phyloP scores from a whole-genome alignment of 2,113 vertebrate species.

The Platysternon megacephalum region DNA sequence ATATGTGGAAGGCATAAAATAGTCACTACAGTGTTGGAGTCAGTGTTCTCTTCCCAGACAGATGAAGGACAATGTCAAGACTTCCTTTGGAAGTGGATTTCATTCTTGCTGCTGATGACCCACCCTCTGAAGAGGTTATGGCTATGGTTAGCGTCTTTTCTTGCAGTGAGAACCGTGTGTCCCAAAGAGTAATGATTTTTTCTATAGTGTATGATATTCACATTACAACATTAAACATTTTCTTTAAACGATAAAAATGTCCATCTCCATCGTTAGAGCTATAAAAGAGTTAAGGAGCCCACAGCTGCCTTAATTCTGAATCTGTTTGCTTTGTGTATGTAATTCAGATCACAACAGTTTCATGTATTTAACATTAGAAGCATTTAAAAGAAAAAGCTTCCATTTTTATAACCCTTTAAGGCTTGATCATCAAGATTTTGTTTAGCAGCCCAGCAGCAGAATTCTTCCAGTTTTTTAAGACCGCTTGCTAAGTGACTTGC shows the following conservation, averaged over 20 bases:
- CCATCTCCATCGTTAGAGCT: background rate
- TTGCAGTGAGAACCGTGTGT: background rate
- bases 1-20: rapidly evolving
- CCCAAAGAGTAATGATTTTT: background rate
- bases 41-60: background rate
- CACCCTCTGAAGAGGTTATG: background rate
- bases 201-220: background rate
- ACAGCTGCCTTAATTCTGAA: conserved; percentile 2
- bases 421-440: background rate
- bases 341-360: conserved; percentile 24
- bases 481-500: background rate
- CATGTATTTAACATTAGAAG: background rate
- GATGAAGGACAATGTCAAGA: background rate
- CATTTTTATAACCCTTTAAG: conserved; percentile 20
- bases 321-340: conserved; percentile 18
- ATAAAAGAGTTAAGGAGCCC: conserved; percentile 15
- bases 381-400: conserved; percentile 17
- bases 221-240: background rate
- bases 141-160: background rate
- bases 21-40: background rate
- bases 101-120: background rate
- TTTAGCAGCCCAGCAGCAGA: conserved; percentile 35
- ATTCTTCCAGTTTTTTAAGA: background rate
- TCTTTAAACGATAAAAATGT: background rate
- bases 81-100: background rate